phyloP scores from a whole-genome alignment of 2,888 invertebrate genomes.

The Agonopterix alstromeriana region DNA sequence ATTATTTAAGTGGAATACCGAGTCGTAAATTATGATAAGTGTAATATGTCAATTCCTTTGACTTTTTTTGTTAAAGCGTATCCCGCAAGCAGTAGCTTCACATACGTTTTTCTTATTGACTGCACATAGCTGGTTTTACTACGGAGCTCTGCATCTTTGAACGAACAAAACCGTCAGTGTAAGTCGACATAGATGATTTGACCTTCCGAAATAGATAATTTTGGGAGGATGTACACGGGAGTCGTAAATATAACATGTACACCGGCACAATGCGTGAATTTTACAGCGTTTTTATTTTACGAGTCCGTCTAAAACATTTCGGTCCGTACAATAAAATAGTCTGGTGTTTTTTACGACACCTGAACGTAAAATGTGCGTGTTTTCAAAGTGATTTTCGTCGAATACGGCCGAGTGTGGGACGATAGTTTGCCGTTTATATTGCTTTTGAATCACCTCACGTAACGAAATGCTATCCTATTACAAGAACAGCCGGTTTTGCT shows the following conservation, averaged over 20 bases:
- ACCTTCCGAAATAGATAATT: conserved; percentile 36
- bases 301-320: conserved; percentile 61
- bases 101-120: not conserved
- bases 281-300: conserved; percentile 68
- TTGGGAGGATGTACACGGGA: conserved; percentile 22
- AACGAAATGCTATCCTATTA: conserved; percentile 10
- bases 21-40: conserved; percentile 17
- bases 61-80: conserved; percentile 3
- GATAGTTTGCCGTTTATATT: conserved; percentile 23
- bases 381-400: conserved; percentile 52
- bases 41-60: conserved; percentile 8
- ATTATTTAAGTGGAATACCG: conserved; percentile 14
- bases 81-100: not conserved
- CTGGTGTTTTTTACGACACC: conserved; percentile 57
- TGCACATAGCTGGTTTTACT: not conserved
- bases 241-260: conserved; percentile 27
- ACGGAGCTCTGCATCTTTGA: not conserved
- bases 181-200: conserved; percentile 12
- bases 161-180: conserved; percentile 9
- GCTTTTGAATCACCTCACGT: conserved; percentile 17
- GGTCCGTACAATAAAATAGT: conserved; percentile 60
- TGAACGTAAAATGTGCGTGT: conserved; percentile 43
- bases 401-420: conserved; percentile 24
- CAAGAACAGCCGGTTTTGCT: conserved; percentile 11
- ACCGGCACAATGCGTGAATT: conserved; percentile 58